A percentile compares a stretch with the other conserved stretches of the same genome.
Conservation (phyloP, 2,113 vertebrate species). For the Onychostruthus taczanowskii region DNA sequence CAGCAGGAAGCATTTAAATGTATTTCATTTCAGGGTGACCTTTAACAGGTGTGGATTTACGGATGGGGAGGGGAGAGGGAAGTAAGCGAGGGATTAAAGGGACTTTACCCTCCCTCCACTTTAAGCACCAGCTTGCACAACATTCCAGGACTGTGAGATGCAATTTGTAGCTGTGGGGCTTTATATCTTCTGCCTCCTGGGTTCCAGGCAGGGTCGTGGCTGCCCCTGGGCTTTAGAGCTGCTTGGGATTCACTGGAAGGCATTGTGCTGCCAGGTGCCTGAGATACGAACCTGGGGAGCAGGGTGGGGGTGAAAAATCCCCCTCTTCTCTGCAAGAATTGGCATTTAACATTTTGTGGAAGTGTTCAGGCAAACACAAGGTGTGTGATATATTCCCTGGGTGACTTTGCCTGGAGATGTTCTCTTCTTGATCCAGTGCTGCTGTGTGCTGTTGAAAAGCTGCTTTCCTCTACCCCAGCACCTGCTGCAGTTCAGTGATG, state of each 20-base stretch:
- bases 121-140: conserved; percentile 58
- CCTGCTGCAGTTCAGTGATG: conserved; percentile 38
- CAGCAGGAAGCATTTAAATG: not conserved
- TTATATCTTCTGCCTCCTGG: not conserved
- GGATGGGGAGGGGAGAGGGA: conserved; percentile 36
- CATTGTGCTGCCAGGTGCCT: not conserved
- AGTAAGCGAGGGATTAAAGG: conserved; percentile 54
- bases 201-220: not conserved
- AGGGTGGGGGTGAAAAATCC: not conserved
- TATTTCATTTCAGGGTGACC: conserved; percentile 67
- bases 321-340: not conserved
- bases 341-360: not conserved
- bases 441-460: conserved; percentile 1
- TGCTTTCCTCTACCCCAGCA: conserved; percentile 31
- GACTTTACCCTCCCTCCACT: conserved; percentile 47
- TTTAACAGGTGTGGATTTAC: conserved; percentile 70
- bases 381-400: not conserved
- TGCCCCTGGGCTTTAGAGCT: not conserved
- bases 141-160: conserved; percentile 15
- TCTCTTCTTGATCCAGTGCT: not conserved
- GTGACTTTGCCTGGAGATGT: conserved; percentile 39
- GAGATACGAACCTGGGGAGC: not conserved
- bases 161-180: not conserved
- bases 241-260: not conserved
- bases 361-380: not conserved